phyloP scores from a whole-genome alignment of 2,888 invertebrate species.

The Pecten maximus region DNA sequence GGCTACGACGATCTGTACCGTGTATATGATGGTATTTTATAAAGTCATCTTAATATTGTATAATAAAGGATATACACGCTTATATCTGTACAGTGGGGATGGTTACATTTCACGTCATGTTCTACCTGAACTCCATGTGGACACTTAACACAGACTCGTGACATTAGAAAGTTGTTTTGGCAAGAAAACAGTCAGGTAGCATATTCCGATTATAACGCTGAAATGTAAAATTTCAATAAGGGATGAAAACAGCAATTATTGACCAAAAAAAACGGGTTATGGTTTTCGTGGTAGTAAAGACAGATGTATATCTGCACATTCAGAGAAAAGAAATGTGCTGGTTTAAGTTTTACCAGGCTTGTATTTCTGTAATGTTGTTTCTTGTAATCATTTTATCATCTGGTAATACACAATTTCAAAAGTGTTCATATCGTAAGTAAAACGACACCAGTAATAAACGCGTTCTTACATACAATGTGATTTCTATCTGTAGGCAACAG shows the following conservation, averaged over 20 bases:
- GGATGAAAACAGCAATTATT: not conserved
- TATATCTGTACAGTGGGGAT: too few relatives aligned
- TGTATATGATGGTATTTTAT: too few relatives aligned
- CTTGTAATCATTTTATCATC: not conserved
- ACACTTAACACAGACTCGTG: too few relatives aligned
- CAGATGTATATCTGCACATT: not conserved
- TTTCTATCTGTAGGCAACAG: not conserved
- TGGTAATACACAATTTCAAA: not conserved
- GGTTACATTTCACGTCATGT: too few relatives aligned
- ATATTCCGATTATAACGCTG: not conserved
- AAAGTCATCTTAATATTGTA: too few relatives aligned
- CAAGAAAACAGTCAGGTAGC: not conserved
- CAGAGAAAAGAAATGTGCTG: not conserved
- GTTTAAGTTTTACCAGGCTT: not conserved
- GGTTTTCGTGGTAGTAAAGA: not conserved
- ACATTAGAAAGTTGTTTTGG: not conserved
- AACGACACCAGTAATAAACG: not conserved
- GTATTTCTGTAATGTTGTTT: not conserved
- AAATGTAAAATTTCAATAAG: not conserved
- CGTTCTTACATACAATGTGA: not conserved
- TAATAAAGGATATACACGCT: too few relatives aligned
- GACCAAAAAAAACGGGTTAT: not conserved
- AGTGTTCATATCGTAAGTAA: not conserved
- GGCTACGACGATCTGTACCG: too few relatives aligned
- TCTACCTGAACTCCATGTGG: too few relatives aligned